Evolutionary conservation across 1,140 invertebrate genomes (phyloP).

Genomic region (Microplitis demolitor): DNA sequence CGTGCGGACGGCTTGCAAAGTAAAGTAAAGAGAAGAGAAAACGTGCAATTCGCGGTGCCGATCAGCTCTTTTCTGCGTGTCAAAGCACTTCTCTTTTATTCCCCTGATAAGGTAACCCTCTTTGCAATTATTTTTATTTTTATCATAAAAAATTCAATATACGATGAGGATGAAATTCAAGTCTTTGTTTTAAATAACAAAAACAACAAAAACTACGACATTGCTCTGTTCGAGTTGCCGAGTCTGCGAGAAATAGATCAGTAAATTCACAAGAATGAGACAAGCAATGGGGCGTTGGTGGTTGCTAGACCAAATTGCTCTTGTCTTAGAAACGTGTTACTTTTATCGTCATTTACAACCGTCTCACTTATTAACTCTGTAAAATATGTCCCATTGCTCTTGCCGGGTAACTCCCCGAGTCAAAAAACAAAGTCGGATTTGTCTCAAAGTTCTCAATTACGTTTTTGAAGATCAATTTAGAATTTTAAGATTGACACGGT

Average conservation of each 20-base stretch:
- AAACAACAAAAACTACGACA: too few relatives aligned
- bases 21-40: neutral
- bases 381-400: too few relatives aligned
- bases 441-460: too few relatives aligned
- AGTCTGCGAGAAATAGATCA: constrained; percentile 23
- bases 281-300: constrained; percentile 24
- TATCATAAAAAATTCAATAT: neutral
- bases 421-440: too few relatives aligned
- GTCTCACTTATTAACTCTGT: neutral
- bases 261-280: constrained; percentile 33
- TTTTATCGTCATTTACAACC: constrained; percentile 30
- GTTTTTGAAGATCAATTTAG: too few relatives aligned
- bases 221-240: too few relatives aligned
- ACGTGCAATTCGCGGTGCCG: constrained; percentile 17
- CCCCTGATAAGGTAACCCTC: constrained; percentile 16
- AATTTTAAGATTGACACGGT: too few relatives aligned
- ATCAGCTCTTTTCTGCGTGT: constrained; percentile 19
- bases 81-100: constrained; percentile 25
- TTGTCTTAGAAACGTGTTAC: constrained; percentile 22
- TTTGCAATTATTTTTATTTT: constrained; percentile 8
- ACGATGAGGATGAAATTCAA: neutral
- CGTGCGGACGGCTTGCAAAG: constrained; percentile 11
- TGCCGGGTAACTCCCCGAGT: too few relatives aligned
- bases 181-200: too few relatives aligned
- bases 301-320: constrained; percentile 33